Conservation (phyloP, 2,888 invertebrate genomes). For the Microctonus hyperodae region DNA sequence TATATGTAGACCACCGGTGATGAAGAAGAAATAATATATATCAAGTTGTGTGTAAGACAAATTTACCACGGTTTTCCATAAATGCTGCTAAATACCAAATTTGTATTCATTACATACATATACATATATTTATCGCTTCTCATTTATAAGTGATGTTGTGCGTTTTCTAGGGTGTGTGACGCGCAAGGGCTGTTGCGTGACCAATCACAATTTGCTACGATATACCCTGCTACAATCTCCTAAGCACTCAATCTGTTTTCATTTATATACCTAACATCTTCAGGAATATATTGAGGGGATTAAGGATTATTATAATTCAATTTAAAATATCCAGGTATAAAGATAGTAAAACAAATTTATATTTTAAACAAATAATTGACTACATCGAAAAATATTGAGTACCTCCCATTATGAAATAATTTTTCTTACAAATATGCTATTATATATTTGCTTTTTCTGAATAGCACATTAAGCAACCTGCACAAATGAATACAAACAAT, state of each 20-base stretch:
- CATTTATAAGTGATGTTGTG: slow-evolving; percentile 22
- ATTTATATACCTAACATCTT: slow-evolving; percentile 31
- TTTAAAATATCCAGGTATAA: neutral
- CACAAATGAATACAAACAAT: no score
- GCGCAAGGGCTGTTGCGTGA: slow-evolving; percentile 40
- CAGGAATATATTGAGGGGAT: neutral
- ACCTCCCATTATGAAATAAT: no score
- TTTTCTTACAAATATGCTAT: no score
- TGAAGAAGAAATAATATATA: slow-evolving; percentile 24
- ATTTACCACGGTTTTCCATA: slow-evolving; percentile 52
- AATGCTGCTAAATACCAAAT: slow-evolving; percentile 42
- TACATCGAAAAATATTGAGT: no score
- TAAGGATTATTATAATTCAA: neutral
- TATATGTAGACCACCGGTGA: slow-evolving; percentile 44
- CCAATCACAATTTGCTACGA: slow-evolving; percentile 47
- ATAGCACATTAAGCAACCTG: no score
- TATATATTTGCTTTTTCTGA: no score
- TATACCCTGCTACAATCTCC: slow-evolving; percentile 33
- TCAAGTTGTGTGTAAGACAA: slow-evolving; percentile 44
- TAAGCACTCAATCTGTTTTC: slow-evolving; percentile 43
- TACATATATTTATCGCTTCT: slow-evolving; percentile 9
- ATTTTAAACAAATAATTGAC: no score
- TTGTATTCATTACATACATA: slow-evolving; percentile 12
- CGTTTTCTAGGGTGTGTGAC: slow-evolving; percentile 20
- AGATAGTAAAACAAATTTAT: neutral